Percentiles rank a stretch among this genome's conserved stretches.
phyloP scores from a whole-genome alignment of 2,888 invertebrate species.

The Homarus gammarus region DNA sequence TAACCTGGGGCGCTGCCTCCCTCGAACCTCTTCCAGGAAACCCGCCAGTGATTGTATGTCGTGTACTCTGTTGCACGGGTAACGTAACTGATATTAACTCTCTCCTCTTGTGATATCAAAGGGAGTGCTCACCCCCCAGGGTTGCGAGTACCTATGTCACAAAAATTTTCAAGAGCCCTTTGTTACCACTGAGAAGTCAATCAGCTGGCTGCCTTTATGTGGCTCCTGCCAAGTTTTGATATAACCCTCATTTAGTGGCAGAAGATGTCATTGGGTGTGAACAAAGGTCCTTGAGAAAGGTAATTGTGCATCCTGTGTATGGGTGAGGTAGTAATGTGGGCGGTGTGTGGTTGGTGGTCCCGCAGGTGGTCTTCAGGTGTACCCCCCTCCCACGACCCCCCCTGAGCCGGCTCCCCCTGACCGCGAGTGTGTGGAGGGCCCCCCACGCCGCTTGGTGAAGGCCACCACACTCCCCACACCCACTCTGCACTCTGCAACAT shows the following conservation, averaged over 20 bases:
- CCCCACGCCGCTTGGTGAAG: slow-evolving; percentile 80
- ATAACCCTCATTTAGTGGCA: slow-evolving; percentile 11
- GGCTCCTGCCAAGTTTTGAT: background rate
- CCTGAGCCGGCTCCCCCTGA: slow-evolving; percentile 91
- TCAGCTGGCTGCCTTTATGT: background rate
- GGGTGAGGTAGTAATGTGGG: slow-evolving; percentile 68
- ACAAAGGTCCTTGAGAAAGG: slow-evolving; percentile 30
- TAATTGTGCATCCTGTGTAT: slow-evolving; percentile 30
- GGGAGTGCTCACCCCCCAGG: slow-evolving; percentile 33
- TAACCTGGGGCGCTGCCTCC: slow-evolving; percentile 39
- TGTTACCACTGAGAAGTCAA: slow-evolving; percentile 9
- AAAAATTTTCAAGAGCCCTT: slow-evolving; percentile 30
- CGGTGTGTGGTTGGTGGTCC: slow-evolving; percentile 69
- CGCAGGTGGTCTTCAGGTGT: slow-evolving; percentile 87
- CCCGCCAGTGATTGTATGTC: background rate
- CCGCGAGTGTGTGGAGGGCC: slow-evolving; percentile 79
- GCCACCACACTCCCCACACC: slow-evolving; percentile 78
- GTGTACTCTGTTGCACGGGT: background rate
- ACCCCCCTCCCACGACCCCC: slow-evolving; percentile 90
- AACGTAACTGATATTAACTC: background rate
- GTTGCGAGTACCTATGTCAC: slow-evolving; percentile 9
- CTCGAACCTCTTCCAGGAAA: slow-evolving; percentile 1
- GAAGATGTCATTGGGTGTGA: slow-evolving; percentile 16
- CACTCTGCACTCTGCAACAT: slow-evolving; percentile 76
- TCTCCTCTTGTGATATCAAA: background rate